Base-by-base conservation (phyloP, 2,113 vertebrate species). In the Mobula birostris region DNA sequence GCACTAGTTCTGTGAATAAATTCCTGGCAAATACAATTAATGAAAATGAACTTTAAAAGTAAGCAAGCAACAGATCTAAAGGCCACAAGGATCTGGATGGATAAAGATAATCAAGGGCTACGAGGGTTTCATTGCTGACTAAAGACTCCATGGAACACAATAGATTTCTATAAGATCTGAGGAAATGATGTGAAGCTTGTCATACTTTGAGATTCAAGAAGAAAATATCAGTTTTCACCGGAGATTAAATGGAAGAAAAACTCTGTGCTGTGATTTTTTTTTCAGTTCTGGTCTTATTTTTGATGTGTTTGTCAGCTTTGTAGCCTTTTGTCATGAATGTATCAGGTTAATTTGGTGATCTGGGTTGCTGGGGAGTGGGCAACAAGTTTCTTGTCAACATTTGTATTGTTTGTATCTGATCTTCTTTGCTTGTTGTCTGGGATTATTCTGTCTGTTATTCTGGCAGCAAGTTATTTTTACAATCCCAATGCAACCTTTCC, bases 261-360 rank as follows among this genome's bases (percentile, higher is more conserved):
- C 2, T 21, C 3, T 27, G 7, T 12, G 63, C 19, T 70, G 21
- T 17, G 63, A 24, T 36, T 70, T 91, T 79, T 82, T 82, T 40
- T 9, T 7, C 0, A 7, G 68, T 48, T 93, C 70, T 36, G 27
- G 21, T 5, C 19, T 92, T 92, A 40, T 24, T 87, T 11, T 40
- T 74, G 32, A 72, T 72, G 70, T 72, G 36, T 24, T 24, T 36
- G 21, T 74, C 24, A 24, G 19, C 11, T 14, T 24, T 63, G 58
- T 66, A 29, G 63, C 85, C 27, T 66, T 5, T 66, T 63, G 24
- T 56, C 27, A 0, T 66, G 58, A 66, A 88, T 88, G 29, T 88
- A 88, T 66, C 85, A n/a, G 61, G 63, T n/a, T 88, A 63, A 88
- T 66, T 88, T 66, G 27, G 58, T 83, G 85, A 87, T 63, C 29